A percentile compares a stretch with the other conserved stretches of the same genome.
Conservation (phyloP, 1,140 invertebrate species). For the Melanaphis sacchari region DNA sequence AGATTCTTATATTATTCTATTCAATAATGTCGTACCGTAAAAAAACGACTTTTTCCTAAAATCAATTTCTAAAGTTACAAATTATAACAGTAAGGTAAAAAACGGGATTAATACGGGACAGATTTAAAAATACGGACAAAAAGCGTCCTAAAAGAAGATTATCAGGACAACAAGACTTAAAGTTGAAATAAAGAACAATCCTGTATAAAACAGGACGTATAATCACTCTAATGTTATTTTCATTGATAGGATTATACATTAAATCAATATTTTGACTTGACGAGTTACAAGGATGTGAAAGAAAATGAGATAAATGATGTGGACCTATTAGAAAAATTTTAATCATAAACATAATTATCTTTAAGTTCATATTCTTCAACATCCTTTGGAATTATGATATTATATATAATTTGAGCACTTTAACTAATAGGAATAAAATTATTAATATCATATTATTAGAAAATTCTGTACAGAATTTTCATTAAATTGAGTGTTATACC, state of each 20-base stretch:
- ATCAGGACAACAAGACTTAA: too few species aligned
- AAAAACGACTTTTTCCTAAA: too few species aligned
- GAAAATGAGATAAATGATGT: background rate
- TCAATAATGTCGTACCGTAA: too few species aligned
- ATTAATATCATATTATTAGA: background rate
- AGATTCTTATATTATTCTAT: too few species aligned
- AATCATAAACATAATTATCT: background rate
- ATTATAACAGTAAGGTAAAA: too few species aligned
- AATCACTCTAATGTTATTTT: too few species aligned
- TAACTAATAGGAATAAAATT: constrained; percentile 33
- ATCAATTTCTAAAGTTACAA: too few species aligned
- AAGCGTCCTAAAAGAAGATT: too few species aligned
- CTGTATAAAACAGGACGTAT: too few species aligned
- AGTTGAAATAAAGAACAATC: too few species aligned
- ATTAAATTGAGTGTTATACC: background rate
- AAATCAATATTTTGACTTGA: background rate
- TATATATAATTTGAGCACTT: constrained; percentile 42
- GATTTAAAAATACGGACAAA: too few species aligned
- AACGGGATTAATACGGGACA: too few species aligned
- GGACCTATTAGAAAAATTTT: background rate
- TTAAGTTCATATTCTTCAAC: background rate
- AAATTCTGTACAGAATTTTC: background rate
- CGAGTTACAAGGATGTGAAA: background rate
- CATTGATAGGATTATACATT: background rate
- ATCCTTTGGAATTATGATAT: background rate